Base-by-base conservation (phyloP, 1,140 invertebrate genomes). In the Vollenhovia emeryi region DNA sequence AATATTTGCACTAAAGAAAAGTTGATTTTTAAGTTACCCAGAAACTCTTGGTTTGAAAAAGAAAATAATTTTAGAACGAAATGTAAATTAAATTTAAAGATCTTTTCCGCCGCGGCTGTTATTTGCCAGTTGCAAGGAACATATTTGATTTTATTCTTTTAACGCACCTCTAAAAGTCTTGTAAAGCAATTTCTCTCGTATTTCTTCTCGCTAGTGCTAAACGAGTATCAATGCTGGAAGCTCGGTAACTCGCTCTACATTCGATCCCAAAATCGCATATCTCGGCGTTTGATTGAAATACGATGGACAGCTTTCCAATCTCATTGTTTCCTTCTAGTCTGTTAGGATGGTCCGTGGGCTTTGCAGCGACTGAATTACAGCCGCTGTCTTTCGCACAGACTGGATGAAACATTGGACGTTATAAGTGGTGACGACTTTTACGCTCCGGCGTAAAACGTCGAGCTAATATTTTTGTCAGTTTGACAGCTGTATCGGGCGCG, bases 281-380 rank as follows among this genome's bases (percentile, higher is more conserved):
- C 83, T 85, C 86, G 68, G 30, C 24, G 3, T 36, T 21, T 64
- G 52, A 84, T 69, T 84, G 64, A 87, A 84, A 87, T 84, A 84
- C 40, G 18, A 48, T 9, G 55, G 86, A 87, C 86, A 84, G 71
- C 21, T 84, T 71, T 48, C 40, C 48, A 71, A 87, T 64, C 52
- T 68, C 62, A 45, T 78, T 73, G 45, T 83, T 80, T 83, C 66
- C 60, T 59, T 62, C 27, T 24, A 27, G 36, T 27, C 21, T 50
- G 27, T 3, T 64, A 69, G 24, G 21, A 52, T 27, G 8, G 59
- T 36, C 3, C 40, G 55, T 27, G 75, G 15, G 40, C 43, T 66
- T 66, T 30, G 9, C 40, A 59, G 36, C 3, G 75, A 48, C 45
- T 79, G 75, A 68, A 79, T 79, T 79, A 79, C 60, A 24, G 43